Percentiles rank a stretch among this genome's conserved stretches.
phyloP scores from a whole-genome alignment of 2,888 invertebrate genomes.

The Nephrotoma guestfalica region DNA sequence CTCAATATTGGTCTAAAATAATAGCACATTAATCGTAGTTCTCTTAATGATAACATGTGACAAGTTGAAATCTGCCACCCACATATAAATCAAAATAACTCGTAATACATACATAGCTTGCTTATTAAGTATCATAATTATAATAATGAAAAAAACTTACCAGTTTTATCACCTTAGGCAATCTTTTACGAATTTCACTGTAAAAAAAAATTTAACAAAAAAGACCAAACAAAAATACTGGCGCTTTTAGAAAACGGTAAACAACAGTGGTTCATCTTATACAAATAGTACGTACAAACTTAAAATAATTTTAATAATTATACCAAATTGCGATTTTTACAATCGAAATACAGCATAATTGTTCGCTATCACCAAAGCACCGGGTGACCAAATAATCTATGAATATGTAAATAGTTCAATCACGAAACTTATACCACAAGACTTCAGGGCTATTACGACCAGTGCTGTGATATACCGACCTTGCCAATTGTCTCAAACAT shows the following conservation, averaged over 20 bases:
- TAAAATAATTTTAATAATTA: neutral
- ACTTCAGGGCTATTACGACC: neutral
- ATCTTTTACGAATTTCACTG: conserved; percentile 81
- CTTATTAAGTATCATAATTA: neutral
- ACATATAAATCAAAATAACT: neutral
- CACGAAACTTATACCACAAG: neutral
- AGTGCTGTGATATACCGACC: neutral
- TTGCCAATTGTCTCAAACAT: neutral
- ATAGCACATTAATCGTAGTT: too few species aligned
- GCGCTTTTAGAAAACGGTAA: neutral
- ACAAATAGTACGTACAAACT: neutral
- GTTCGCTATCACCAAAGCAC: neutral
- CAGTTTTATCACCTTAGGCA: conserved; percentile 73
- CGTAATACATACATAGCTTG: neutral
- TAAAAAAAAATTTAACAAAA: conserved; percentile 18
- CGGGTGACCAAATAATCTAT: neutral
- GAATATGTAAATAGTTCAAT: neutral
- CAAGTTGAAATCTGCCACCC: too few species aligned
- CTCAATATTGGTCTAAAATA: too few species aligned
- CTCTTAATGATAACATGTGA: too few species aligned
- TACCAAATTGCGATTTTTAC: neutral
- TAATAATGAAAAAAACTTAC: conserved; percentile 43
- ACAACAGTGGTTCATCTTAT: neutral
- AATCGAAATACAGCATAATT: neutral
- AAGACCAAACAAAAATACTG: neutral